Percentiles rank a stretch among this genome's conserved stretches.
phyloP scores from a whole-genome alignment of 1,140 invertebrate species.

The Drosophila pallidifrons region DNA sequence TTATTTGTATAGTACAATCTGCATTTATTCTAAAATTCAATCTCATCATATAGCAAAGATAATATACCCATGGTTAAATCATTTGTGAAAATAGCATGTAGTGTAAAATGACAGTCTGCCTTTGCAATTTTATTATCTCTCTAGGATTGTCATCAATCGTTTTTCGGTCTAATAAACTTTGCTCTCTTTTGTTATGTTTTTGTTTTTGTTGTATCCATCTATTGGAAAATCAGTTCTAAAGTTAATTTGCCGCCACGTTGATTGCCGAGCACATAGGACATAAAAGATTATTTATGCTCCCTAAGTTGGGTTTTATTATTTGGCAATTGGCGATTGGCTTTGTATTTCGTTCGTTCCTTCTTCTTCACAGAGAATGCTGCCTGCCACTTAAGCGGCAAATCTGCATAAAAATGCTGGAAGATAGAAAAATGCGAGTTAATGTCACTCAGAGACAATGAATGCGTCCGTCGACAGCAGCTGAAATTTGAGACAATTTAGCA shows the following conservation, averaged over 20 bases:
- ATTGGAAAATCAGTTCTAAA: constrained; percentile 37
- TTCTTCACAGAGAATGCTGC: constrained; percentile 9
- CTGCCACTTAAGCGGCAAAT: constrained; percentile 39
- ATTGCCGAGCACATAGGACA: constrained; percentile 33
- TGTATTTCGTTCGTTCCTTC: too few species aligned
- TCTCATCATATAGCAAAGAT: neutral
- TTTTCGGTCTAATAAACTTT: constrained; percentile 48
- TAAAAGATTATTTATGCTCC: constrained; percentile 57
- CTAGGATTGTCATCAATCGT: constrained; percentile 39
- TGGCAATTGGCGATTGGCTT: neutral
- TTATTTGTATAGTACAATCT: neutral
- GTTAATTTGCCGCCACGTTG: constrained; percentile 56
- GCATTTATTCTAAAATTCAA: too few species aligned
- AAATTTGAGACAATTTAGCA: constrained; percentile 57
- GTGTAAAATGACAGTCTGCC: too few species aligned
- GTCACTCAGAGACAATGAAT: constrained; percentile 32
- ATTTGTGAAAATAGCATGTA: too few species aligned
- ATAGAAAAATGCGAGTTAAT: constrained; percentile 42
- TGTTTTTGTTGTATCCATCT: constrained; percentile 20
- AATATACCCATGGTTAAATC: neutral
- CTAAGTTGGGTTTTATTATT: constrained; percentile 37
- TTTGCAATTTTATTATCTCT: constrained; percentile 25
- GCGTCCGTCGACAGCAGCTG: constrained; percentile 40
- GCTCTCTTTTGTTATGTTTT: constrained; percentile 7
- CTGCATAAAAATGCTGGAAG: constrained; percentile 39